A percentile compares a stretch with the other conserved stretches of the same genome.
phyloP scores from a whole-genome alignment of 2,113 vertebrate genomes.

The Poeciliopsis prolifica region DNA sequence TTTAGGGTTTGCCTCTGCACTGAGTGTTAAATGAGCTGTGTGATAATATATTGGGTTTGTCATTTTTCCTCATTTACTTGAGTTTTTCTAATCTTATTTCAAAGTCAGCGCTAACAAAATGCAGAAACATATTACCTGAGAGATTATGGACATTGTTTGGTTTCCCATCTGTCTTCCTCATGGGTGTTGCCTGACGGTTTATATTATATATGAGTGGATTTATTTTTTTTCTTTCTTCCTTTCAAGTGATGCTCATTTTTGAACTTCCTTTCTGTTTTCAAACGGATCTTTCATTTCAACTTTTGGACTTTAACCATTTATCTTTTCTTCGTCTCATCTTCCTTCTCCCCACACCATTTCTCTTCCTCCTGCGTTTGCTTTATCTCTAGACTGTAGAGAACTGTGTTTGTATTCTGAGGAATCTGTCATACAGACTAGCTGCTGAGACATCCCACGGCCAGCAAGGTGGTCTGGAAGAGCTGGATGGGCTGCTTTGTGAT shows the following conservation, averaged over 20 bases:
- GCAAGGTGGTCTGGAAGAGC: constrained; percentile 96
- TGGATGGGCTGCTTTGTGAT: constrained; percentile 96
- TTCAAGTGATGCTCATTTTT: constrained; percentile 41
- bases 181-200: constrained; percentile 29
- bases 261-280: constrained; percentile 41
- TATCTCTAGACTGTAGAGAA: constrained; percentile 94
- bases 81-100: constrained; percentile 69
- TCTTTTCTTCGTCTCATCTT: background rate
- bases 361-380: constrained; percentile 19
- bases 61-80: constrained; percentile 74
- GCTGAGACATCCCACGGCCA: constrained; percentile 99
- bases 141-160: constrained; percentile 31
- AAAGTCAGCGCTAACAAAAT: constrained; percentile 70
- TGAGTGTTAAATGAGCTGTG: constrained; percentile 74
- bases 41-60: constrained; percentile 65
- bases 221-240: constrained; percentile 57
- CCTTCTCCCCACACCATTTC: background rate
- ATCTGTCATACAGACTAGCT: constrained; percentile 97
- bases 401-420: constrained; percentile 99
- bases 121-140: constrained; percentile 41
- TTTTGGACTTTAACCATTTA: constrained; percentile 15
- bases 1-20: constrained; percentile 36
- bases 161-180: constrained; percentile 38
- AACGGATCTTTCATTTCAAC: constrained; percentile 26
- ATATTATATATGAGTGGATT: constrained; percentile 40